Base-by-base conservation (phyloP, 1,140 invertebrate species). In the Brachionus rotundiformis region DNA sequence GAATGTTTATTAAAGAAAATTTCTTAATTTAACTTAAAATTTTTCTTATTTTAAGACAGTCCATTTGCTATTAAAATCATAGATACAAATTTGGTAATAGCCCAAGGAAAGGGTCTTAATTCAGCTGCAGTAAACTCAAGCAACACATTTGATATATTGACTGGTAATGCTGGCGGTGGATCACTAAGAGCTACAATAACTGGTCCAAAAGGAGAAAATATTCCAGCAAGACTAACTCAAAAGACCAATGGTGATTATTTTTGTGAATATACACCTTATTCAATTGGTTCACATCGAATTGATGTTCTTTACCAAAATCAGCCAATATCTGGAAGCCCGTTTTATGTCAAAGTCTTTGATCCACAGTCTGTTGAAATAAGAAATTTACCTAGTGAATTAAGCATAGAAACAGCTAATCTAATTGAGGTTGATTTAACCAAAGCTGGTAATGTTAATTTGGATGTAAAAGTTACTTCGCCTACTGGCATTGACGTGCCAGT, bases 41-140 rank as follows among this genome's bases (percentile, higher is more conserved):
- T 25, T 13, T 39, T 47, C 73, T 47, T 13, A 2, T 36, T 27
- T 68, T 7, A n/a, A 68, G 63, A 68, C 11, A 86, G 86, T 82
- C 87, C 87, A 16, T 86, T 85, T 82, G 82, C 41, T 27, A 84
- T 88, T 5, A 84, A 86, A 59, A 84, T 86, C 73, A 83, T 85
- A 27, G 86, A 88, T 82, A 84, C 85, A 29, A 82, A 83, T 81
- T 81, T 84, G 71, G 84, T 85, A 73, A 83, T 81, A 54, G 84
- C 84, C 16, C 71, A 80, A 36, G 84, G 85, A 6, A 83, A 86
- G 16, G 82, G 81, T 25, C 80, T 86, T 5, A 83, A 79, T 54
- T 39, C 79, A n/a, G 79, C 85, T 19, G 31, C 85, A 27, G 81
- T 83, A 47, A 82, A 41, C 39, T 33, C 59, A 25, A n/a, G 25